These are phyloP conservation scores for Diorhabda elongata DNA, from an alignment of 1,140 invertebrate species.

Conservation along the genomic window DNA sequence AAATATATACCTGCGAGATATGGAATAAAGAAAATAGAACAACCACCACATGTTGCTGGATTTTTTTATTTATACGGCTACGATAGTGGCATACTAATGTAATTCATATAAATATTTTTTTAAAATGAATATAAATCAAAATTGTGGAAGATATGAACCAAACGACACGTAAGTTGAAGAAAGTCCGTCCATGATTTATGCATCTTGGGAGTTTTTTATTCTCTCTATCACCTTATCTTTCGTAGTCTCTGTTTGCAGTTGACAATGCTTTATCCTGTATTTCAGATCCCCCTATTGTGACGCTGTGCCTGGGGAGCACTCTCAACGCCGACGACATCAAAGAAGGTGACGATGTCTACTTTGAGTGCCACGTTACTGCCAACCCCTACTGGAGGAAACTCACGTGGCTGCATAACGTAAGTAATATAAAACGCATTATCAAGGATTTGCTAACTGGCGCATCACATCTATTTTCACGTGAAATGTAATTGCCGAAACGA, in stretches of 20 bases:
- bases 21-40: no score
- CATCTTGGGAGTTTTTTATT: slow-evolving; percentile 11
- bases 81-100: no score
- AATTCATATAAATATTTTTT: no score
- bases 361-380: slow-evolving; percentile 85
- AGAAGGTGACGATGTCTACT: slow-evolving; percentile 89
- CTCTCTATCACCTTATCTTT: slow-evolving; percentile 3
- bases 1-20: no score
- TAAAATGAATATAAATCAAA: neutral
- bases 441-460: no score
- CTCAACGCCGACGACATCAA: slow-evolving; percentile 83
- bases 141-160: neutral
- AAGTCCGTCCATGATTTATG: slow-evolving; percentile 39
- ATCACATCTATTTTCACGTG: no score
- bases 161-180: neutral
- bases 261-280: slow-evolving; percentile 32
- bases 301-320: slow-evolving; percentile 76
- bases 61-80: no score
- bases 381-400: slow-evolving; percentile 82
- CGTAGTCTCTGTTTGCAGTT: neutral
- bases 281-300: slow-evolving; percentile 80
- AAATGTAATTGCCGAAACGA: no score
- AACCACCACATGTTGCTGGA: no score
- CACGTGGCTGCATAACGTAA: slow-evolving; percentile 81
- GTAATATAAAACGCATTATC: slow-evolving; percentile 41